Evolutionary conservation across 2,888 invertebrate genomes (phyloP), one percentile per base, ranked within the genome.

Genomic region (Troides aeacus): DNA sequence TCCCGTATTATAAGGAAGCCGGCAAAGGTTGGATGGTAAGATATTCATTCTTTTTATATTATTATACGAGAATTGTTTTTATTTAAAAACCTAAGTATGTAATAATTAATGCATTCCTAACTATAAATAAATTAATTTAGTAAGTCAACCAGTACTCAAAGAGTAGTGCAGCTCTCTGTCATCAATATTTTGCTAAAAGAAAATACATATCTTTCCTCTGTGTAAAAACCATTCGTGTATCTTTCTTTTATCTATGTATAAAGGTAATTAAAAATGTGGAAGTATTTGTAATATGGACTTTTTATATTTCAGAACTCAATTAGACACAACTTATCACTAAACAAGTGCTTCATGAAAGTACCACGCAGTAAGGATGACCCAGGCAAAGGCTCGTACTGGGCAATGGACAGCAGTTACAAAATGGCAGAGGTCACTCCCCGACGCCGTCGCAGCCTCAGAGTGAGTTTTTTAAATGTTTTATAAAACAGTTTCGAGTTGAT

Each of bases 291-390:
- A 36, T n/a, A 50, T 56, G 58, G 46, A 62, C 18, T 42, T 60
- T 69, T 56, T 61, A 21, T 60, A 68, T 93, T 93, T 7, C 92
- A 95, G 95, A 95, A 95, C 84, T 95, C 95, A 62, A 95, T 95
- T 79, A 87, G 95, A 70, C 95, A 95, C 83, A 95, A 95, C 81
- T 84, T 95, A 76, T 95, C 95, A 0, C 86, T 95, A 75, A 95
- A 95, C 87, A 95, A 95, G 82, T 95, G 95, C 85, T 95, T 95
- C 87, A 94, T 94, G 84, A 95, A 95, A 84, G 95, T 95, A 74
- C 94, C 95, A 15, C 91, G 95, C 73, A 94, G 95, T 71, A 95
- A 95, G 84, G 95, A 95, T 79, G 95, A 95, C 82, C 95, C 95
- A 0, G 95, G 95, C 78, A 95, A 95, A 84, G 95, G 94, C 24